A percentile compares a stretch with the other conserved stretches of the same genome.
Conservation (phyloP, 1,140 invertebrate species). For the Whitmania pigra region DNA sequence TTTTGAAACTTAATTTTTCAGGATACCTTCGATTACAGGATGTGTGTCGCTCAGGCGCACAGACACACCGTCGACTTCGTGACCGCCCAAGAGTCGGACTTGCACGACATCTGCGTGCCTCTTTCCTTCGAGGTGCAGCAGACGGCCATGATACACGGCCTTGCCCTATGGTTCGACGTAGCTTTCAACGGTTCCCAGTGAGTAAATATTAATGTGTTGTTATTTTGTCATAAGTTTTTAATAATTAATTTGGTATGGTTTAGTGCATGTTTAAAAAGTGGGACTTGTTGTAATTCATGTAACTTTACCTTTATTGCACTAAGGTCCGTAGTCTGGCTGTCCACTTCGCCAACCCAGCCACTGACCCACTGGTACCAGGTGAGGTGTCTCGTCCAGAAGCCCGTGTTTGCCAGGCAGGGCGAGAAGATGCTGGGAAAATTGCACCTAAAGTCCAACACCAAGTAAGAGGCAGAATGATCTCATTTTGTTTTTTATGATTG, state of each 20-base stretch:
- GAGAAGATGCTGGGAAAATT: conserved; percentile 77
- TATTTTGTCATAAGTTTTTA: not conserved
- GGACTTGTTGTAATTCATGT: too few species aligned
- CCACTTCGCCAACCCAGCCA: conserved; percentile 92
- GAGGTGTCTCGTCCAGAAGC: conserved; percentile 79
- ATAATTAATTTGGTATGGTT: too few species aligned
- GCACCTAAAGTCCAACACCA: conserved; percentile 77
- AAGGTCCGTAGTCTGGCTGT: conserved; percentile 82
- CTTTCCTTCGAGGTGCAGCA: conserved; percentile 81
- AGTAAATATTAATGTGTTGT: not conserved
- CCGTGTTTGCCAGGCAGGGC: conserved; percentile 84
- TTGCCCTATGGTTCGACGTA: conserved; percentile 99
- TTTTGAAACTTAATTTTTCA: conserved; percentile 29
- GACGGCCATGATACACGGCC: conserved; percentile 84
- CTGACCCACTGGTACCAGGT: conserved; percentile 99
- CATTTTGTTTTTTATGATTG: not conserved
- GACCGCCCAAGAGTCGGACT: conserved; percentile 76
- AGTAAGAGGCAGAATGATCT: conserved; percentile 43
- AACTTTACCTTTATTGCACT: not conserved
- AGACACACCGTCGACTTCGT: conserved; percentile 87
- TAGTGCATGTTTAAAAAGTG: too few species aligned
- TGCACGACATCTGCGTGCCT: conserved; percentile 88
- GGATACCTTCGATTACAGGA: conserved; percentile 95
- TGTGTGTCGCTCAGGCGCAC: conserved; percentile 87
- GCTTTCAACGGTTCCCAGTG: conserved; percentile 74